Evolutionary conservation across 37 sponge, comb jelly and placozoan genomes (phyloP), one percentile per base, ranked within the genome.

Genomic region (Cliona cf. orientalis): DNA sequence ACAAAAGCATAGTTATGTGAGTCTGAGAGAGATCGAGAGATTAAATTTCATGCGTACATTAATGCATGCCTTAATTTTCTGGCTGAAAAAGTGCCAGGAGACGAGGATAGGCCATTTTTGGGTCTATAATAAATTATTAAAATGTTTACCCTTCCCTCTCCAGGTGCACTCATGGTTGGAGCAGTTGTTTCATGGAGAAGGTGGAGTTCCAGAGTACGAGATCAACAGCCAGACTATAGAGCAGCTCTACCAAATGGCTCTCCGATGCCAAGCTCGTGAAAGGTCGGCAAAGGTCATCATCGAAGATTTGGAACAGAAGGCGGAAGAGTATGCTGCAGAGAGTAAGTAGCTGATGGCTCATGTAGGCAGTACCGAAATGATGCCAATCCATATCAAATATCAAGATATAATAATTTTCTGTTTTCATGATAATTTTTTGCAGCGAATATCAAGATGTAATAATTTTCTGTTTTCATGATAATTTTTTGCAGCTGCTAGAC

Each of bases 101-200:
- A n/a, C n/a, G n/a, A n/a, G n/a, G n/a, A n/a, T n/a, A n/a, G n/a
- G n/a, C n/a, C n/a, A n/a, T 53, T 53, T 12, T 12, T 53, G 12
- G 56, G 56, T 53, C 5, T 59, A 59, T 14, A 59, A 59, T 9
- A 4, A 49, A 37, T 22, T 1, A 53, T n/a, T 23, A 42, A 2
- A 31, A 43, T 49, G 53, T 9, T 17, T 22, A 59, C 4, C 60
- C 60, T 3, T 14, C 36, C 56, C 36, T 32, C 64, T 37, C 36
- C 64, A 92, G 93, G 78, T 92, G 23, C 75, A 71, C 49, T n/a
- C 45, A 42, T 92, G 93, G 93, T n/a, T 92, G 23, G 80, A 87
- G 45, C 66, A 33, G 2, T 53, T 84, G 29, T 87, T 88, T 71
- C 71, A 69, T 42, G 75, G 72, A 37, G 84, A 74, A 28, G 35